Conservation (phyloP, 2,113 vertebrate species). For the Pluvialis apricaria region DNA sequence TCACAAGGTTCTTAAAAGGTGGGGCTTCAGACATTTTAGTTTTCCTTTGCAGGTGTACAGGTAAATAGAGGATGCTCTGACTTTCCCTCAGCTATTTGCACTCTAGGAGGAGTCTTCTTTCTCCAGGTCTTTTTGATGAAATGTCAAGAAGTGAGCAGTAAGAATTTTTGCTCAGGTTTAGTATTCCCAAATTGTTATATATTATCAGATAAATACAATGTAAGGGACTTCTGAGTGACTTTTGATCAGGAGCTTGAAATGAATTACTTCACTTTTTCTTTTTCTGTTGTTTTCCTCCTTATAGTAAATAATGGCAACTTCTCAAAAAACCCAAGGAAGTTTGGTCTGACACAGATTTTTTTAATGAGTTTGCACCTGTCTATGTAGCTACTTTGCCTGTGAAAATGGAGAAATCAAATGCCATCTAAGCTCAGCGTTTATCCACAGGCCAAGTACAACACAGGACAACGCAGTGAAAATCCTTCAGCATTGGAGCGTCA, state of each 20-base stretch:
- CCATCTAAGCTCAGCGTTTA: background rate
- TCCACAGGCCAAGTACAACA: background rate
- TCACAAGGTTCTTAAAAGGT: conserved; percentile 65
- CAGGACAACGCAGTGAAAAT: background rate
- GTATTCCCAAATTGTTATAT: background rate
- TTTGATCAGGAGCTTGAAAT: background rate
- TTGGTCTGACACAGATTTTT: background rate
- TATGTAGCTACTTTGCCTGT: background rate
- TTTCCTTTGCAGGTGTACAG: conserved; percentile 51
- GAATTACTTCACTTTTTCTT: background rate
- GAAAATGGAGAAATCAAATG: background rate
- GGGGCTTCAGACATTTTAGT: conserved; percentile 45
- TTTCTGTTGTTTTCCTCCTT: background rate
- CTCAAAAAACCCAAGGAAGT: background rate
- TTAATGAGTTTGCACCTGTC: background rate
- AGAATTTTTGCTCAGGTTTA: background rate
- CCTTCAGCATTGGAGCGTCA: background rate
- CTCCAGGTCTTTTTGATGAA: background rate
- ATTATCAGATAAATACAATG: background rate
- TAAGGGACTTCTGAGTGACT: background rate
- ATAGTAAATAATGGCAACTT: background rate
- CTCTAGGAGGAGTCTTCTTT: conserved; percentile 61
- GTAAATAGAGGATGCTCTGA: conserved; percentile 66
- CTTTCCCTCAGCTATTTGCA: conserved; percentile 53
- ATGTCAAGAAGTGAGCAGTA: conserved; percentile 2